Conservation (phyloP, 2,797 vertebrate species). For the Arvicola amphibius region DNA sequence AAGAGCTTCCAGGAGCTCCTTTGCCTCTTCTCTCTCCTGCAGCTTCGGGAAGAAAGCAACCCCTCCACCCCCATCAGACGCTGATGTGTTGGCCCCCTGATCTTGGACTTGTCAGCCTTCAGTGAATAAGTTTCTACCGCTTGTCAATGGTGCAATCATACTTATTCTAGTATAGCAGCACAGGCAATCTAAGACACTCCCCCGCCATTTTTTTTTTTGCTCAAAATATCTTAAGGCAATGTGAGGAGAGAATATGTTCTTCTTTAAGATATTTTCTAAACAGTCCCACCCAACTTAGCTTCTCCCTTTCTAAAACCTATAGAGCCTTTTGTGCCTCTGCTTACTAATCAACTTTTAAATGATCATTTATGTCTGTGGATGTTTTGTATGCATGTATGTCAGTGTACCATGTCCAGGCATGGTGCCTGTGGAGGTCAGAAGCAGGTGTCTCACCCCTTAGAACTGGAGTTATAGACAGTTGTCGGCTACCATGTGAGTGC, state of each 20-base stretch:
- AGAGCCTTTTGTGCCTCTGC: neutral
- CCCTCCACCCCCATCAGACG: neutral
- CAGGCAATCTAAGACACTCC: neutral
- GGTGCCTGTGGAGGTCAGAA: neutral
- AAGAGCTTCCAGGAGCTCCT: neutral
- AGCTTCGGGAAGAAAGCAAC: neutral
- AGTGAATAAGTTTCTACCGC: neutral
- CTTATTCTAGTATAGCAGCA: neutral
- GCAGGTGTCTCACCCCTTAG: neutral
- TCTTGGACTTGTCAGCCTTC: neutral
- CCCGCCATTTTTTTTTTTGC: neutral
- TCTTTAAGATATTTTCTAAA: neutral
- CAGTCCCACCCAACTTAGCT: neutral
- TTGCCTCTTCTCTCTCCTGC: neutral
- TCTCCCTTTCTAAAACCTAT: neutral
- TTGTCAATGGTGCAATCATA: neutral
- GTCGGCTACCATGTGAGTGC: too few species aligned
- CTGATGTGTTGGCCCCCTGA: neutral
- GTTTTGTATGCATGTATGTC: neutral
- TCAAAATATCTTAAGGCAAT: neutral
- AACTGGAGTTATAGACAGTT: neutral
- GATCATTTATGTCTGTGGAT: neutral
- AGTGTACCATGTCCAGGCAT: neutral
- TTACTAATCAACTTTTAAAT: neutral
- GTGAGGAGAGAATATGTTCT: neutral